Base-by-base conservation (phyloP, 2,888 invertebrate species). In the Ophion costatus region DNA sequence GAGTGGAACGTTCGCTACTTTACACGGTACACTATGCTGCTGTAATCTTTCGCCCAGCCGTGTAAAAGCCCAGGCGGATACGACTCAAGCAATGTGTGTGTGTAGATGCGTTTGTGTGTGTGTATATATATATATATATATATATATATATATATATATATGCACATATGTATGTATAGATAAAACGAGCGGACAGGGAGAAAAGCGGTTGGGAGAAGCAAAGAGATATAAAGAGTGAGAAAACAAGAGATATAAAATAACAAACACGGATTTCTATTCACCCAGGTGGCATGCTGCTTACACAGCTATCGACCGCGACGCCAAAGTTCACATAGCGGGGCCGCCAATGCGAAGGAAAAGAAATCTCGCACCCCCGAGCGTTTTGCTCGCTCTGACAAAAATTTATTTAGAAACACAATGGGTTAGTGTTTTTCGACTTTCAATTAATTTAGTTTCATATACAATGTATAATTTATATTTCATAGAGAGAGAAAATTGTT, bases 161-260 rank as follows among this genome's bases (percentile, higher is more conserved):
- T 6, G 5, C 14, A 51, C 51, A 4, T 51, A 51, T 51, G 14
- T n/a, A 4, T 33, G 4, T 24, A 73, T 14, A 74, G 22, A 63
- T 45, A 24, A 63, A 45, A 45, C 45, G 63, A 56, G 56, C 24
- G n/a, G n/a, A 10, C 33, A 14, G 45, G 14, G 67, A n/a, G 33
- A 29, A 66, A 59, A 56, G 63, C 22, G 67, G 57, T 22, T 29
- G 51, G 10, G 63, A 51, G 56, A 66, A 64, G 56, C 20, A 38
- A 64, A 80, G 66, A 77, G 83, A 84, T 80, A 84, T 80, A 69
- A 73, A 73, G 73, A 73, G 77, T 22, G 83, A 84, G 80, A 77
- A 80, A 84, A 80, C 73, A 73, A 73, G 76, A 84, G 76, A 84
- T 22, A 80, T 51, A 76, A 73, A 61, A 63, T 71, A 42, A 66